These are phyloP conservation scores for Cinara cedri DNA, from an alignment of 2,888 invertebrate genomes.

Conservation along the genomic window DNA sequence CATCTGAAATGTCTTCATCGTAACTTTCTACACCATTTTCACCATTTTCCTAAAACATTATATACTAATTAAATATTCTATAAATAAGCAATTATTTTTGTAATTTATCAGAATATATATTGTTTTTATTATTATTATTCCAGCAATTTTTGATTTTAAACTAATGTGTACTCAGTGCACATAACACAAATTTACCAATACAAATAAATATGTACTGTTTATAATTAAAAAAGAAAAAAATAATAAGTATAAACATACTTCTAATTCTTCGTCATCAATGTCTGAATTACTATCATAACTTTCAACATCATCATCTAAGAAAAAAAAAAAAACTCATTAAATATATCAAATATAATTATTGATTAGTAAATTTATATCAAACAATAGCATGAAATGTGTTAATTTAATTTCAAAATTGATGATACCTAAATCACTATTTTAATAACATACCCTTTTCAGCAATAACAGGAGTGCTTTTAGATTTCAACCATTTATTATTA, in stretches of 20 bases:
- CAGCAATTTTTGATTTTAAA: no score
- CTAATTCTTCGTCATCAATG: conserved; percentile 58
- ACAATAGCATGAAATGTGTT: no score
- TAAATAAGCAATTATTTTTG: no score
- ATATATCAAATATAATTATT: background rate
- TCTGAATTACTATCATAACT: conserved; percentile 59
- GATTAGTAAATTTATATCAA: background rate
- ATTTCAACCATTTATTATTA: conserved; percentile 74
- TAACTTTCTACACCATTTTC: conserved; percentile 46
- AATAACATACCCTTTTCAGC: conserved; percentile 22
- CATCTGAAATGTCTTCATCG: conserved; percentile 58
- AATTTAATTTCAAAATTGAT: background rate
- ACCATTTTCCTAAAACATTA: conserved; percentile 42
- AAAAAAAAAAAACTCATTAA: conserved; percentile 7
- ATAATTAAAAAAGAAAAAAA: background rate
- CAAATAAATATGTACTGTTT: background rate
- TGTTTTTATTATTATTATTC: no score
- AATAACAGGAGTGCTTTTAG: conserved; percentile 64
- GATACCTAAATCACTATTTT: background rate
- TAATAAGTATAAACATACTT: conserved; percentile 46
- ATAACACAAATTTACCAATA: no score
- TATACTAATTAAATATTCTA: background rate
- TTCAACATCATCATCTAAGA: conserved; percentile 59
- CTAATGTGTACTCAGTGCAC: no score
- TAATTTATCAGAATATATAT: no score